Evolutionary conservation across 2,113 vertebrate species (phyloP), one percentile per base, ranked within the genome.

Genomic region (Rousettus leschenaultii): DNA sequence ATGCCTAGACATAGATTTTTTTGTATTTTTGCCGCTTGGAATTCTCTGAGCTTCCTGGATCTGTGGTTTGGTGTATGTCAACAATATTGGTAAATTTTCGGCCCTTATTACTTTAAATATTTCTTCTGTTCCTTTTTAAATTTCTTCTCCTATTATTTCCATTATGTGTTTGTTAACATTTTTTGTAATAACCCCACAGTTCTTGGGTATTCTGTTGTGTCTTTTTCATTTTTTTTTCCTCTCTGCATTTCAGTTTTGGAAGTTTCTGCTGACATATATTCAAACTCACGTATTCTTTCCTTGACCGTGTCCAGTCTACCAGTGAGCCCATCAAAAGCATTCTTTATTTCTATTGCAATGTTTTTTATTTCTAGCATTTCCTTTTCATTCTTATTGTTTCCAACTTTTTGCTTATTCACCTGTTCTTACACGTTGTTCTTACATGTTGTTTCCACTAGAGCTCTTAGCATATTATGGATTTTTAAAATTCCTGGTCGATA

Each of bases 361-460:
- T 65, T 77, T 88, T 95, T 63, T 66, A 82, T 87, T 93, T 95
- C 18, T 91, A 93, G 33, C 45, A 71, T 91, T 93, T 89, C 10
- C 28, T 95, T 63, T 66, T 45, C 4, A 89, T 75, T 93, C 15
- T 75, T 83, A 71, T 26, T 77, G 40, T 77, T 89, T 95, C 79
- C 43, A 78, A 40, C 16, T 85, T 65, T 91, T 79, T 95, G 88
- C 40, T 85, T 80, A 79, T 14, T 51, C 35, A 63, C 77, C 51
- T 86, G 38, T 86, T 92, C 63, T 86, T 73, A 73, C 40, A 74
- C 87, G 68, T 55, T 74, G 21, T 68, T 18, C 30, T n/a, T n/a
- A 80, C 28, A n/a, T n/a, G n/a, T n/a, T 75, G 63, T 83, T 91
- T 38, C 51, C 45, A 86, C 35, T 51, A 89, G 59, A 82, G 45